Base-by-base conservation (phyloP, 2,113 vertebrate species). In the Semnornis frantzii region DNA sequence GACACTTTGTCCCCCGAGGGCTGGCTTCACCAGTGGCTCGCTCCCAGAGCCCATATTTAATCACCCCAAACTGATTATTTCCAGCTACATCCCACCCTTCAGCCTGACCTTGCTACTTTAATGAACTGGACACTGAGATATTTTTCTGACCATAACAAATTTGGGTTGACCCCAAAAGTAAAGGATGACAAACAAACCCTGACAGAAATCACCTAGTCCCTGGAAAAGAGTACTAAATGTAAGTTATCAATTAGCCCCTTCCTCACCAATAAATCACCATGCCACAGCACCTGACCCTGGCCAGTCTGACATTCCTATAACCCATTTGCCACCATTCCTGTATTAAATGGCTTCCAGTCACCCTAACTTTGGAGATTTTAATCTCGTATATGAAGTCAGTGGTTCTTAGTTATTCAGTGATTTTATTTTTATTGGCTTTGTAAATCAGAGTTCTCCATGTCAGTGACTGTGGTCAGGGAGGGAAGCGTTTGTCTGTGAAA, bases 401-500 rank as follows among this genome's bases (percentile, higher is more conserved):
- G 81, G 89, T 81, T 95, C 87, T 95, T 64, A 58, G 96, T 96
- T 95, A 97, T 98, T 96, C 96, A 90, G 96, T 91, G 97, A 95
- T 94, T 97, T 96, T 97, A 94, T 97, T 97, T 97, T 96, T 97
- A 98, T 98, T 98, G 97, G 96, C 97, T 97, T 97, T 98, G 98
- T 97, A 98, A 98, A 98, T 98, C 98, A 98, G 96, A 95, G 96
- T 96, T 97, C 86, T 95, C 93, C 97, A 93, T 94, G 79, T 96
- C 97, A 95, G 97, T 95, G 97, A 89, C 97, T 82, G 70, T 94
- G 96, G 96, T 94, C 93, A 92, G 95, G 87, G 90, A 94, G 91
- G 96, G 96, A 89, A 91, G 97, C 97, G 81, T 97, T 98, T 98
- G 97, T 97, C 98, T 98, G 98, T 98, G 98, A 98, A 98, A 98